Evolutionary conservation across 2,888 invertebrate genomes (phyloP).

Genomic region (Odiellus spinosus): DNA sequence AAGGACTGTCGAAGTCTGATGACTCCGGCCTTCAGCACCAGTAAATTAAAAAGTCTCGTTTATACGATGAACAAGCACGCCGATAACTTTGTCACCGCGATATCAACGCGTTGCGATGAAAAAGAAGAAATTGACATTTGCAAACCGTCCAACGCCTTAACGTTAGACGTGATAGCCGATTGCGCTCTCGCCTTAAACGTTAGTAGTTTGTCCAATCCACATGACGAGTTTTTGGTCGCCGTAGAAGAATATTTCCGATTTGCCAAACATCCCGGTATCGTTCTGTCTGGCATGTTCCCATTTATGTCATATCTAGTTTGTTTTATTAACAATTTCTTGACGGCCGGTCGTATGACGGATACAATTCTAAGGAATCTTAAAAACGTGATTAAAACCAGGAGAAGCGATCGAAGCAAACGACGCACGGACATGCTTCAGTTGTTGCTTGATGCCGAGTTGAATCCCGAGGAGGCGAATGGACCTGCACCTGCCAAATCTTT

Average conservation of each 20-base stretch:
- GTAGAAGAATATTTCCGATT: constrained; percentile 23
- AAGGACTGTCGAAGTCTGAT: constrained; percentile 16
- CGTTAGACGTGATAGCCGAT: constrained; percentile 36
- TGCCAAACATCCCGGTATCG: constrained; percentile 24
- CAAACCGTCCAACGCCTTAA: constrained; percentile 33
- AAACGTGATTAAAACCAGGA: constrained; percentile 21
- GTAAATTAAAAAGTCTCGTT: constrained; percentile 27
- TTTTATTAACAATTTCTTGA: constrained; percentile 22
- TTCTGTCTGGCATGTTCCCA: constrained; percentile 24
- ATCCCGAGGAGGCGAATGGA: not conserved
- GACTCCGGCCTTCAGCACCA: constrained; percentile 18
- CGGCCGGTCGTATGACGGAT: constrained; percentile 25
- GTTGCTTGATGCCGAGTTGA: constrained; percentile 28
- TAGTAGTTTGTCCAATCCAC: constrained; percentile 28
- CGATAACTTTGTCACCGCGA: constrained; percentile 26
- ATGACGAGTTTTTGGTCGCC: constrained; percentile 28
- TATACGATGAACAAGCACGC: constrained; percentile 31
- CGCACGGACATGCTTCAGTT: constrained; percentile 31
- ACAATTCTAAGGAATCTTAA: constrained; percentile 25
- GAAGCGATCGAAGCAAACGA: constrained; percentile 13
- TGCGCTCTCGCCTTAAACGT: constrained; percentile 35
- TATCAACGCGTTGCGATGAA: constrained; percentile 24
- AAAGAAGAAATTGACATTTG: constrained; percentile 30
- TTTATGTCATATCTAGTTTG: constrained; percentile 20
- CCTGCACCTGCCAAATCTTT: not conserved